Conservation (phyloP, 2,888 invertebrate genomes). For the Hermodice carunculata region DNA sequence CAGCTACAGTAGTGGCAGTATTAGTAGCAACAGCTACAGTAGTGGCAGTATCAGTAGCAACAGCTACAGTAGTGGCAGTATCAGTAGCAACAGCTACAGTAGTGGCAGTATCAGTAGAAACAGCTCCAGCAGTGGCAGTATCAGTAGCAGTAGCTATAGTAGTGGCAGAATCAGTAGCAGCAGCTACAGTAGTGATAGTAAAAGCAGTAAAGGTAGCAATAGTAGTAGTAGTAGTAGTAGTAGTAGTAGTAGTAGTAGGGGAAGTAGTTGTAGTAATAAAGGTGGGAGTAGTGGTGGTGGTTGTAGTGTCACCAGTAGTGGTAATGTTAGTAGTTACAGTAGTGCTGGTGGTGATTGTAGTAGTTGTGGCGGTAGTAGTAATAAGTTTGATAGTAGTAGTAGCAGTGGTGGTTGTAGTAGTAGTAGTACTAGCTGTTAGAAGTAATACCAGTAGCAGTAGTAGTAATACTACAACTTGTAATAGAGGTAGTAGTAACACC, state of each 20-base stretch:
- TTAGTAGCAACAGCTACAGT: background rate
- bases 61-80: constrained; percentile 6
- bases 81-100: constrained; percentile 5
- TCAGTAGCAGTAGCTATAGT: constrained; percentile 11
- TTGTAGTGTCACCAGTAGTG: background rate
- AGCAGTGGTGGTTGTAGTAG: constrained; percentile 17
- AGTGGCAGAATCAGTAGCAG: constrained; percentile 16
- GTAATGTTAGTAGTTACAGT: background rate
- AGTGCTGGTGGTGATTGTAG: constrained; percentile 8
- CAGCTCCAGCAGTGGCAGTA: constrained; percentile 1
- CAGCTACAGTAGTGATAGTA: constrained; percentile 14
- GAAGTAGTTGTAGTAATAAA: constrained; percentile 24
- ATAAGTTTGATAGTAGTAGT: constrained; percentile 25
- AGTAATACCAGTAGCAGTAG: constrained; percentile 23
- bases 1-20: background rate
- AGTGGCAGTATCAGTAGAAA: constrained; percentile 7
- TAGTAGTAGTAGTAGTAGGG: constrained; percentile 28
- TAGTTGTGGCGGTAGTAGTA: constrained; percentile 10
- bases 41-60: background rate
- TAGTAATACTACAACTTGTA: constrained; percentile 28
- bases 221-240: constrained; percentile 26
- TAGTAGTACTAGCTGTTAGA: constrained; percentile 25
- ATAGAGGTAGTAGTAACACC: too few species aligned
- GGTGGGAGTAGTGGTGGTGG: background rate
- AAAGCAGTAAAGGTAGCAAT: constrained; percentile 10